Conservation (phyloP, 2,113 vertebrate species). For the Glareola pratincola region DNA sequence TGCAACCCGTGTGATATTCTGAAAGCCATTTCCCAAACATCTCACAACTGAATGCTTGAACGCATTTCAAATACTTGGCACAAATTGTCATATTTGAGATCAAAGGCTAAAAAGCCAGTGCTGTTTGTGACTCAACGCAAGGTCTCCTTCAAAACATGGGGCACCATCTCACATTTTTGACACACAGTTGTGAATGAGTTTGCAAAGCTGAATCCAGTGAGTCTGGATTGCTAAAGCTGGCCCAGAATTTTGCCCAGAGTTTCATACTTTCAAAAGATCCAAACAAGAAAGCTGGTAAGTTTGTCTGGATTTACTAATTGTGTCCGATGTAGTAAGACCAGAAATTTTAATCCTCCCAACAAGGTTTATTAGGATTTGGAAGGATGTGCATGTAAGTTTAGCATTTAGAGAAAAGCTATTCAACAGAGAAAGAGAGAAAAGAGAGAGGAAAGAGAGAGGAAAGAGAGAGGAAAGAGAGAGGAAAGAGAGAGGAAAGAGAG, state of each 20-base stretch:
- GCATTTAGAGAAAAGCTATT: not conserved
- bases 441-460: no score
- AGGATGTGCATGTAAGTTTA: not conserved
- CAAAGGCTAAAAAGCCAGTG: not conserved
- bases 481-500: not conserved
- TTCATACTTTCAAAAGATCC: not conserved
- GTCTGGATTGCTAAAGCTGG: not conserved
- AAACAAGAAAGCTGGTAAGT: not conserved
- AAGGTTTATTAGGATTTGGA: not conserved
- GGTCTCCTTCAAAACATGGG: not conserved
- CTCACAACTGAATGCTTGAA: not conserved
- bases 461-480: not conserved
- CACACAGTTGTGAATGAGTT: not conserved
- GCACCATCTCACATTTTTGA: not conserved
- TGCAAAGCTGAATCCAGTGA: not conserved
- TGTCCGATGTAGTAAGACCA: not conserved
- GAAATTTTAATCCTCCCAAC: not conserved
- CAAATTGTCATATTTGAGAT: not conserved
- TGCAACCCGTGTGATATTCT: not conserved
- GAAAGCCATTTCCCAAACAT: not conserved
- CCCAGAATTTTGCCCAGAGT: not conserved
- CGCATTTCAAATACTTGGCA: not conserved
- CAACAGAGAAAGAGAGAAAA: not conserved
- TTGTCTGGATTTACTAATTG: not conserved
- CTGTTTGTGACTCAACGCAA: not conserved